Evolutionary conservation across 2,113 vertebrate species (phyloP), one percentile per base, ranked within the genome.

Genomic region (Zosterops pallidus): DNA sequence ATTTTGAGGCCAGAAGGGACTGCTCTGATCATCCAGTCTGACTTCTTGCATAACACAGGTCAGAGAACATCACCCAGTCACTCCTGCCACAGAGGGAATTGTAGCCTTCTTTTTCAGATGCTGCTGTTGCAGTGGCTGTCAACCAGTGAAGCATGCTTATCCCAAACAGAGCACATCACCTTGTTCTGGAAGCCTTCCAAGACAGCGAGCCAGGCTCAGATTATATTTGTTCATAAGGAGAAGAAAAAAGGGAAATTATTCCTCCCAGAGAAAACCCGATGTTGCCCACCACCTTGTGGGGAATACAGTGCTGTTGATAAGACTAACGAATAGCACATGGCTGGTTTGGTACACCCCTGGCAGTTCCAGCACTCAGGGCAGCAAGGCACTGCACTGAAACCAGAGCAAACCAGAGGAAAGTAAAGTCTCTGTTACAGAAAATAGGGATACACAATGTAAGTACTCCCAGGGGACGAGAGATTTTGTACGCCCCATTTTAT

Each of bases 41-140:
- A 93, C 80, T 94, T 90, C 33, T 79, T 80, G 84, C 67, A 80
- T 69, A 92, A 90, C 84, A 88, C 74, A 94, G 95, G 93, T 95
- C 95, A 95, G 59, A 52, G 74, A 95, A 95, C 76, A 80, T 93
- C 95, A 94, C 87, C 87, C 75, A 95, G 35, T 1, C 4, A n/a
- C 82, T 92, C 29, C 75, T 90, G 65, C 42, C 2, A 1, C 0
- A 0, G 47, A 74, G 50, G 50, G 79, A 96, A 83, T 93, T 86
- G 80, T 55, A 74, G 55, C 12, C 47, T 18, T 81, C 71, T 92
- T 5, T 77, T 96, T 95, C 56, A 47, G 42, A 94, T 86, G 85
- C 55, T 77, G 75, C 75, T 74, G 18, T 39, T 91, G 71, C 67
- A 70, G 39, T 70, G 83, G 82, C 59, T 91, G 93, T 94, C 29